Conservation (phyloP, 2,113 vertebrate genomes). For the Rynchops niger region DNA sequence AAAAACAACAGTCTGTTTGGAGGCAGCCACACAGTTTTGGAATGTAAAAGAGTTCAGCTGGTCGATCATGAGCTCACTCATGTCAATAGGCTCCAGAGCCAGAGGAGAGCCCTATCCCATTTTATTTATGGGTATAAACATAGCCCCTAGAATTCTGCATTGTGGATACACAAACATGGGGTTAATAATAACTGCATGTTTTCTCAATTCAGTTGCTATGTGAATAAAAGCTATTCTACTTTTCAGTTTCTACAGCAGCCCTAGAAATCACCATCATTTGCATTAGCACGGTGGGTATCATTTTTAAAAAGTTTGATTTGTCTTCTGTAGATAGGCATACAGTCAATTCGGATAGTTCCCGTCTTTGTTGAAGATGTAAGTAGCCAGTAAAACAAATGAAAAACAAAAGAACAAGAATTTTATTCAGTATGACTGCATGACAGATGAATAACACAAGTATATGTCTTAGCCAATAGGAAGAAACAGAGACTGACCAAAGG, state of each 20-base stretch:
- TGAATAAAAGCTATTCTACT: neutral
- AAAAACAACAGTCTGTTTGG: neutral
- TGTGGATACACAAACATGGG: neutral
- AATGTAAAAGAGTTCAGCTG: neutral
- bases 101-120: neutral
- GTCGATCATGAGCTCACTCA: neutral
- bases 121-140: neutral
- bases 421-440: conserved; percentile 26
- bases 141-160: neutral
- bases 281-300: neutral
- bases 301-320: neutral
- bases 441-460: neutral
- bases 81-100: neutral
- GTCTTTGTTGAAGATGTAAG: neutral
- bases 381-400: neutral
- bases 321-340: neutral
- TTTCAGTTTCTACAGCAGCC: neutral
- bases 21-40: neutral
- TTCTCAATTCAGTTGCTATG: neutral
- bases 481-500: conserved; percentile 63
- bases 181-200: neutral
- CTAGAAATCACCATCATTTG: neutral
- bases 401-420: neutral
- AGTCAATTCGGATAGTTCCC: neutral
- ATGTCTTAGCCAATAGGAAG: conserved; percentile 25